Percentiles rank a stretch among this genome's conserved stretches.
Evolutionary conservation across 2,113 vertebrate species (phyloP).

Genomic region (Passer domesticus): DNA sequence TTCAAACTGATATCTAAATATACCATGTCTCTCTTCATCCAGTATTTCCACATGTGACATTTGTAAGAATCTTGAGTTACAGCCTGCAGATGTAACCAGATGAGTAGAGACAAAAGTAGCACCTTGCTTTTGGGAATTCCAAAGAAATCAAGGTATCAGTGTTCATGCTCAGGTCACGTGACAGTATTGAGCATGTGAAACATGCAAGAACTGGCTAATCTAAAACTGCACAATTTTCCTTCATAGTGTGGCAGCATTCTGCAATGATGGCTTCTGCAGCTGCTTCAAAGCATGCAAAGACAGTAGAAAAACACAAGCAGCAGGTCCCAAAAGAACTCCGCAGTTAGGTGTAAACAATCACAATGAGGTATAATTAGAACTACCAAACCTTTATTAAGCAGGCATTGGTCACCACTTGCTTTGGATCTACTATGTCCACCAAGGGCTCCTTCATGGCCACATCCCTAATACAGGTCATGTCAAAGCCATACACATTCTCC

Average conservation of each 20-base stretch:
- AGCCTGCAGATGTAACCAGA: background rate
- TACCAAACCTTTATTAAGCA: slow-evolving; percentile 94
- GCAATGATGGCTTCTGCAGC: background rate
- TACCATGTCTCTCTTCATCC: background rate
- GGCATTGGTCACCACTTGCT: slow-evolving; percentile 97
- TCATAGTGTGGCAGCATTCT: background rate
- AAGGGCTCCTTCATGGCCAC: slow-evolving; percentile 97
- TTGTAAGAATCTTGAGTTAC: background rate
- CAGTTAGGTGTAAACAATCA: background rate
- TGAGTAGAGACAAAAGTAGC: background rate
- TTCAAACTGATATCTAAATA: background rate
- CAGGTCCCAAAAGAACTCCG: background rate
- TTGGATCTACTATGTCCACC: slow-evolving; percentile 95
- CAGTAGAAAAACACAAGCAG: background rate
- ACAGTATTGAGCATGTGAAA: background rate
- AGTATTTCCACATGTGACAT: background rate
- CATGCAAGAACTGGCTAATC: background rate
- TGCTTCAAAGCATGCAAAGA: background rate
- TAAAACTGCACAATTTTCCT: background rate
- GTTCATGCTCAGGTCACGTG: background rate
- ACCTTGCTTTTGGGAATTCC: background rate
- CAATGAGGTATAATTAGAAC: slow-evolving; percentile 23
- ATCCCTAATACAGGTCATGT: slow-evolving; percentile 98
- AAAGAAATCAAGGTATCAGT: background rate
- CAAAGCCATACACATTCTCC: slow-evolving; percentile 98